Conservation (phyloP, 53 echinoderm and acorn worm species). For the Hippasteria phrygiana region DNA sequence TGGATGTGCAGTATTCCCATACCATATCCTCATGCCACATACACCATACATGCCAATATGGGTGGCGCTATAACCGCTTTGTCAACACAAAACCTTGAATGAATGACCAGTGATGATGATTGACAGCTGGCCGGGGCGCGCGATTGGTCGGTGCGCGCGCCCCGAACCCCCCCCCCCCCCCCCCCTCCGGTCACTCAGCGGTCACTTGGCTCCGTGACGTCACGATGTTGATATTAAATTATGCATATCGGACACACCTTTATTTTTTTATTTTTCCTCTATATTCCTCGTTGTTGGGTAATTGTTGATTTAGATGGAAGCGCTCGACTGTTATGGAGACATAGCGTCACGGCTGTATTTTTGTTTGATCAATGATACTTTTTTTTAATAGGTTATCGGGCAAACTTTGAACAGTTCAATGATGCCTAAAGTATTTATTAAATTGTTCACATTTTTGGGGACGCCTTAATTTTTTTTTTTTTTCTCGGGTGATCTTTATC, state of each 20-base stretch:
- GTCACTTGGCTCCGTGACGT: slow-evolving; percentile 50
- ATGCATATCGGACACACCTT: slow-evolving; percentile 62
- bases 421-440: neutral
- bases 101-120: slow-evolving; percentile 49
- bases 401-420: neutral
- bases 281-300: slow-evolving; percentile 2
- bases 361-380: slow-evolving; percentile 6
- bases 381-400: neutral
- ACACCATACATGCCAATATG: neutral
- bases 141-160: slow-evolving; percentile 83
- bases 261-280: slow-evolving; percentile 14
- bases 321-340: neutral
- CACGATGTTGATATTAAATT: slow-evolving; percentile 48
- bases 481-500: too few relatives aligned
- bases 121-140: slow-evolving; percentile 34
- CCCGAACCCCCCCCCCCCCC: neutral
- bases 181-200: slow-evolving; percentile 36
- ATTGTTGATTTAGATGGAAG: neutral
- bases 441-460: too few relatives aligned
- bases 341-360: neutral
- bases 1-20: too few relatives aligned
- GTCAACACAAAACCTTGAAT: slow-evolving; percentile 17
- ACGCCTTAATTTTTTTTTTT: too few relatives aligned
- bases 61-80: slow-evolving; percentile 60
- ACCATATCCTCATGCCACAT: slow-evolving; percentile 7